phyloP scores from a whole-genome alignment of 2,888 invertebrate species.

The Agrenia bidenticulata region DNA sequence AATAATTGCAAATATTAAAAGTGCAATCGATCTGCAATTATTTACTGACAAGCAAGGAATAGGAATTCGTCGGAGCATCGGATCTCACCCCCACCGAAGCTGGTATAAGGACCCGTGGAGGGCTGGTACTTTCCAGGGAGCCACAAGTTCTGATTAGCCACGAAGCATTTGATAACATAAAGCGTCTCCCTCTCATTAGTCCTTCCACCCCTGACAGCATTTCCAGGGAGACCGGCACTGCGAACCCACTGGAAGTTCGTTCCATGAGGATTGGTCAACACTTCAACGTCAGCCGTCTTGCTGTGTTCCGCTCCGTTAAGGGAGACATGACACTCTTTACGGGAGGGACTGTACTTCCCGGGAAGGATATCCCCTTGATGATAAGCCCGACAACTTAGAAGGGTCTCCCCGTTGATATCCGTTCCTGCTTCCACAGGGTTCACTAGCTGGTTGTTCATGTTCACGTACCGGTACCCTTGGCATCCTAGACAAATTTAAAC shows the following conservation, averaged over 20 bases:
- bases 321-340: slow-evolving; percentile 41
- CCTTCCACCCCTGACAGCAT: slow-evolving; percentile 45
- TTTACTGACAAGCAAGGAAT: no score
- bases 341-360: slow-evolving; percentile 45
- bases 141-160: slow-evolving; percentile 26
- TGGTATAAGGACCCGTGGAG: slow-evolving; percentile 34
- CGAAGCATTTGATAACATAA: slow-evolving; percentile 43
- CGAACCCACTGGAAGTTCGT: slow-evolving; percentile 37
- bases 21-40: no score
- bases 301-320: slow-evolving; percentile 35
- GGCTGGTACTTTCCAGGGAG: slow-evolving; percentile 48
- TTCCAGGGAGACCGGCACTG: slow-evolving; percentile 29
- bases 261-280: slow-evolving; percentile 42
- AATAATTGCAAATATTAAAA: no score
- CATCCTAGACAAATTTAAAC: slow-evolving; percentile 32
- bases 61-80: no score
- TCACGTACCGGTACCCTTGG: slow-evolving; percentile 47
- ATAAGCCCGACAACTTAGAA: slow-evolving; percentile 45
- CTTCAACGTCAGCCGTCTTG: slow-evolving; percentile 41
- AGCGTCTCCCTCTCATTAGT: slow-evolving; percentile 47
- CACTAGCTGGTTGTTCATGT: slow-evolving; percentile 27
- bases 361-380: slow-evolving; percentile 48
- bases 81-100: slow-evolving; percentile 29
- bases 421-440: slow-evolving; percentile 38
- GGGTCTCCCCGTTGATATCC: slow-evolving; percentile 32